Conservation (phyloP, 2,113 vertebrate genomes). For the Protomyctophum bolini region DNA sequence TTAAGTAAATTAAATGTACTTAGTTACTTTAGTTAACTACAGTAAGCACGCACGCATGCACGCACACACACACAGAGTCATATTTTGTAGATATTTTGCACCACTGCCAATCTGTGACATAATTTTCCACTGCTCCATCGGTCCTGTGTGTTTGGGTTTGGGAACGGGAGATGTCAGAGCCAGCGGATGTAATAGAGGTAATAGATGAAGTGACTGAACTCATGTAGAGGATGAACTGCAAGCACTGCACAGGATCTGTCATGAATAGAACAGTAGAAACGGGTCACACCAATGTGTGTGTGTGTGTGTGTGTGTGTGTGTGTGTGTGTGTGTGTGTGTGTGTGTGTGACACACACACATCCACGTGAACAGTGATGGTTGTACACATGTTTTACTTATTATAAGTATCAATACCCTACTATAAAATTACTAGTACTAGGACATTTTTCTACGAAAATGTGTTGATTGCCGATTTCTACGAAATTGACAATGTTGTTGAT, state of each 20-base stretch:
- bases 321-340: slow-evolving; percentile 2
- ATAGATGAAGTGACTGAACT: slow-evolving; percentile 37
- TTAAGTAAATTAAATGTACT: no score
- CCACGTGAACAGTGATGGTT: no score
- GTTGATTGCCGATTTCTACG: no score
- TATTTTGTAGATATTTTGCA: background rate
- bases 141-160: slow-evolving; percentile 46
- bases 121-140: slow-evolving; percentile 18
- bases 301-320: slow-evolving; percentile 27
- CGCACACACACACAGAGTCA: background rate
- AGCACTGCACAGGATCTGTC: slow-evolving; percentile 35
- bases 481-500: no score
- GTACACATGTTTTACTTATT: no score
- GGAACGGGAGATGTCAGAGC: slow-evolving; percentile 32
- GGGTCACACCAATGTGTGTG: slow-evolving; percentile 35
- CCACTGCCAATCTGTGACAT: slow-evolving; percentile 11
- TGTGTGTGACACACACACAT: background rate
- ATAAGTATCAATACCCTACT: no score
- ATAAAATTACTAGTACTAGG: no score
- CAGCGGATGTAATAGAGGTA: slow-evolving; percentile 7
- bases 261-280: slow-evolving; percentile 50
- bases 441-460: no score
- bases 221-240: slow-evolving; percentile 16
- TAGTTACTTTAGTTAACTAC: background rate
- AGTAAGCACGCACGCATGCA: background rate